A percentile compares a stretch with the other conserved stretches of the same genome.
Evolutionary conservation across 1,140 invertebrate species (phyloP).

Genomic region (Drosophila sucinea): DNA sequence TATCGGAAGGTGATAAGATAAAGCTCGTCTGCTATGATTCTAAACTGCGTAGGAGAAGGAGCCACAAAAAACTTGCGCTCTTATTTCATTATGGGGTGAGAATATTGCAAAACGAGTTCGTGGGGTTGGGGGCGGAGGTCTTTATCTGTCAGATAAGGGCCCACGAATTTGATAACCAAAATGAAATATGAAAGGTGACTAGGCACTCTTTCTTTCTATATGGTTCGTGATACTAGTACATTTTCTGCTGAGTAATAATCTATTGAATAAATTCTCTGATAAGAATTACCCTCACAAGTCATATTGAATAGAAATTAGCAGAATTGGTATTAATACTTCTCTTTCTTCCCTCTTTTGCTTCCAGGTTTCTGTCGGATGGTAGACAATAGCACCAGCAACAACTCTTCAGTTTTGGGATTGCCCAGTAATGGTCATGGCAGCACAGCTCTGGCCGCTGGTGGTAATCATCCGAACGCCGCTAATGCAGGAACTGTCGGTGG

Average conservation of each 20-base stretch:
- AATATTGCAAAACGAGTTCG: not conserved
- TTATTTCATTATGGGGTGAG: not conserved
- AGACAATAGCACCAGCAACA: slow-evolving; percentile 85
- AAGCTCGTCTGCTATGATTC: not conserved
- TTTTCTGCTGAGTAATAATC: slow-evolving; percentile 5
- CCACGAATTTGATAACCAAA: slow-evolving; percentile 47
- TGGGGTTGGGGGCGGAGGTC: not conserved
- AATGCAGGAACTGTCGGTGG: slow-evolving; percentile 63
- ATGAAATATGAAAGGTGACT: slow-evolving; percentile 54
- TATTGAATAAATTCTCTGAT: not conserved
- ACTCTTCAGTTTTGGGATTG: slow-evolving; percentile 78
- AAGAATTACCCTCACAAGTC: not conserved
- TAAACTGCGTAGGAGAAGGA: not conserved
- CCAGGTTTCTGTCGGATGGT: slow-evolving; percentile 93
- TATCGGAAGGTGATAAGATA: slow-evolving; percentile 14
- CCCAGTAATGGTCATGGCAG: slow-evolving; percentile 69
- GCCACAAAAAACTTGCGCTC: not conserved
- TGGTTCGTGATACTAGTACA: not conserved
- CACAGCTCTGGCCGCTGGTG: slow-evolving; percentile 45
- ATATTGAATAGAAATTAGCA: not conserved
- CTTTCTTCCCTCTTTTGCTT: slow-evolving; percentile 5
- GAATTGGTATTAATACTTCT: not conserved
- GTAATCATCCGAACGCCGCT: slow-evolving; percentile 45
- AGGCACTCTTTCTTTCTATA: slow-evolving; percentile 38
- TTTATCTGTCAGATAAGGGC: slow-evolving; percentile 31